Percentiles rank a stretch among this genome's conserved stretches.
phyloP scores from a whole-genome alignment of 2,113 vertebrate species.

The Neofelis nebulosa region DNA sequence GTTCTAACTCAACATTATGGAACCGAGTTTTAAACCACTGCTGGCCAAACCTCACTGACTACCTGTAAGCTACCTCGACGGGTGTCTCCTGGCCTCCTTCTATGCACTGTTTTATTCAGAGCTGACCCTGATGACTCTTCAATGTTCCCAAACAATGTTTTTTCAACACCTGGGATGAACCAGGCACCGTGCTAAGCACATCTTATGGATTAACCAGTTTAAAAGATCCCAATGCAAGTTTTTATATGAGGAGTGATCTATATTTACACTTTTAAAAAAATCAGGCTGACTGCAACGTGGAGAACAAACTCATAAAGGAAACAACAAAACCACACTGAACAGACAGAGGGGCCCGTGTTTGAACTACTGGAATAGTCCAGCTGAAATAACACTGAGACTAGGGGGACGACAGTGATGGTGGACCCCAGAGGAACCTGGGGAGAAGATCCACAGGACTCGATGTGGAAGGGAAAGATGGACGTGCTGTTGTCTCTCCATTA shows the following conservation, averaged over 20 bases:
- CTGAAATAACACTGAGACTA: background rate
- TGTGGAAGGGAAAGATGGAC: background rate
- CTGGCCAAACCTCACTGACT: background rate
- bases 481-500: background rate
- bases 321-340: background rate
- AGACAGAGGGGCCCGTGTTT: background rate
- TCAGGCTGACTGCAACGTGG: background rate
- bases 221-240: background rate
- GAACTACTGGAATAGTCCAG: accelerated
- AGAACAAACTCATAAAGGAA: background rate
- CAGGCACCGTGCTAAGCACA: background rate
- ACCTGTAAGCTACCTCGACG: background rate
- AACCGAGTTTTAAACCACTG: background rate
- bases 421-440: conserved; percentile 47
- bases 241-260: background rate
- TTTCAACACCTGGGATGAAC: background rate
- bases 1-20: background rate
- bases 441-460: background rate
- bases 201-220: background rate
- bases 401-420: background rate
- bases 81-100: background rate
- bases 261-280: background rate
- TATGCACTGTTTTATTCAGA: background rate
- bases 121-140: background rate
- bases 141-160: background rate